These are phyloP conservation scores for Discoglossus pictus DNA, from an alignment of 2,797 vertebrate species.

Conservation along the genomic window DNA sequence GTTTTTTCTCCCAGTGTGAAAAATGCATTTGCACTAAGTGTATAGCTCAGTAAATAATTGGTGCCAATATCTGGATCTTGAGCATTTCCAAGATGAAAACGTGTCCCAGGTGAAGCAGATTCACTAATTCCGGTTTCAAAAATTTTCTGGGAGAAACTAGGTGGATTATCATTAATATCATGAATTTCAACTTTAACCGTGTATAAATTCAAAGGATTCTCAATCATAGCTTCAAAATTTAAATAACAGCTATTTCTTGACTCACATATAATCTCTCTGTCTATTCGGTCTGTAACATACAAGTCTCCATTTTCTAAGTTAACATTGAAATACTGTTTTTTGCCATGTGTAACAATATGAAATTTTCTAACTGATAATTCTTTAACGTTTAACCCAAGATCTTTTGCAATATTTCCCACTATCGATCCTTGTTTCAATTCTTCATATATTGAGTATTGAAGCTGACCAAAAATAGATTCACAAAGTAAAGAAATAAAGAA, in stretches of 20 bases:
- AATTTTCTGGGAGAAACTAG: conserved; percentile 62
- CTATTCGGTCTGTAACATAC: conserved; percentile 67
- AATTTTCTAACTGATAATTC: conserved; percentile 65
- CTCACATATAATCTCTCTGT: conserved; percentile 69
- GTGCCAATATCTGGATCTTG: conserved; percentile 60
- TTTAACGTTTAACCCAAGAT: conserved; percentile 63
- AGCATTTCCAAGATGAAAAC: conserved; percentile 61
- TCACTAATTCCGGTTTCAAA: conserved; percentile 65
- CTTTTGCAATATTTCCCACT: conserved; percentile 69
- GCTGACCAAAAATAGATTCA: conserved; percentile 54
- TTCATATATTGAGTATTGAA: conserved; percentile 68
- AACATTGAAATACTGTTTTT: conserved; percentile 64
- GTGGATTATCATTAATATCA: conserved; percentile 75
- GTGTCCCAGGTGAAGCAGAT: conserved; percentile 55
- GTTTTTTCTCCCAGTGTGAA: conserved; percentile 56
- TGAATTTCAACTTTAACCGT: conserved; percentile 63
- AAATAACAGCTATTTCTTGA: conserved; percentile 58
- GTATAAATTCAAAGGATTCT: conserved; percentile 71
- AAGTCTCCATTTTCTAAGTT: conserved; percentile 67
- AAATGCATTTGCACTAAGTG: conserved; percentile 53
- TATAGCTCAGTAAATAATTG: conserved; percentile 60
- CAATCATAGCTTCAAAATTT: conserved; percentile 70
- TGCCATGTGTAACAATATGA: conserved; percentile 68
- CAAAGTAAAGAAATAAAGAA: conserved; percentile 58
- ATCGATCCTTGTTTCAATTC: conserved; percentile 67